These are phyloP conservation scores for Zaprionus kolodkinae DNA, from an alignment of 1,140 invertebrate species.

Conservation along the genomic window DNA sequence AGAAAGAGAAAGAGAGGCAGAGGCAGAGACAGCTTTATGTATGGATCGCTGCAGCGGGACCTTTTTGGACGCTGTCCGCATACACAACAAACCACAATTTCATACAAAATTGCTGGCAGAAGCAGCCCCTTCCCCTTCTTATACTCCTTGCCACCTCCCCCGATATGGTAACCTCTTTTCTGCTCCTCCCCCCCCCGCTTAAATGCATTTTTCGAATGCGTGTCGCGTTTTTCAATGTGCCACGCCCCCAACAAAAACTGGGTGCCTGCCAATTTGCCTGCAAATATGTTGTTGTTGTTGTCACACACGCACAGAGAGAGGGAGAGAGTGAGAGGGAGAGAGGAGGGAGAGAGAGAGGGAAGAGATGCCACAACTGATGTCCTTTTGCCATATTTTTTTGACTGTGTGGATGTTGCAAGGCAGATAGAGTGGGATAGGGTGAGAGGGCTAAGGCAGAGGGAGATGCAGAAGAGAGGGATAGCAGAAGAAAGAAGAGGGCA, in stretches of 20 bases:
- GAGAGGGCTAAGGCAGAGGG: no score
- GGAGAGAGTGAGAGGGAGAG: no score
- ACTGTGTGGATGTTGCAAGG: neutral
- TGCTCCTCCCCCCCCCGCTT: conserved; percentile 24
- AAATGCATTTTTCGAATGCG: conserved; percentile 77
- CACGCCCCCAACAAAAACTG: conserved; percentile 6
- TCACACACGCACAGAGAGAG: conserved; percentile 49
- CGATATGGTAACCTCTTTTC: neutral
- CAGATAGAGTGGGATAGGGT: neutral
- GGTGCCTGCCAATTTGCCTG: conserved; percentile 66
- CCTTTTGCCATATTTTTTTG: conserved; percentile 52
- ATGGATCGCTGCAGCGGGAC: neutral
- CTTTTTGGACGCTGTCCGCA: conserved; percentile 26
- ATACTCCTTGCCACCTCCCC: neutral
- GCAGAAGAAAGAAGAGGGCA: no score
- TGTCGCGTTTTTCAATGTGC: conserved; percentile 61
- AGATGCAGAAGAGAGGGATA: no score
- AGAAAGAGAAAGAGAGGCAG: neutral
- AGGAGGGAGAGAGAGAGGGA: no score
- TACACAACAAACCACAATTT: conserved; percentile 69
- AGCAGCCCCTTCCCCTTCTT: neutral
- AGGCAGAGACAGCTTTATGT: neutral
- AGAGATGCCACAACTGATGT: conserved; percentile 40
- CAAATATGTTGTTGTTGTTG: conserved; percentile 43
- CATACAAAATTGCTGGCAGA: conserved; percentile 60